phyloP scores from a whole-genome alignment of 1,140 invertebrate genomes.

The Littorina saxatilis region DNA sequence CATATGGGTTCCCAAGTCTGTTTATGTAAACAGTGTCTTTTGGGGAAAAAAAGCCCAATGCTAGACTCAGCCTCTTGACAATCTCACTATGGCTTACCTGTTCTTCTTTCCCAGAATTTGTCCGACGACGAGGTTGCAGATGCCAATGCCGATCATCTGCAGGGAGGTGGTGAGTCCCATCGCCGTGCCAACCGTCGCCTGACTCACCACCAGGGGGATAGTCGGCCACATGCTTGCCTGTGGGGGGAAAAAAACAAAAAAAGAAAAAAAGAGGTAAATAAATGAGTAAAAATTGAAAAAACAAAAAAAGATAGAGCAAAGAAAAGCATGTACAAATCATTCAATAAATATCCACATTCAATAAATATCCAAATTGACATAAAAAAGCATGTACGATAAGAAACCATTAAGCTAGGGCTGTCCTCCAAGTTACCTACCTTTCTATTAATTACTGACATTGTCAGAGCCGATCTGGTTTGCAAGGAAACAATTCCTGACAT shows the following conservation, averaged over 20 bases:
- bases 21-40: too few relatives aligned
- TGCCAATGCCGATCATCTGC: constrained; percentile 77
- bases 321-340: not conserved
- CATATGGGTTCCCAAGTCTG: too few relatives aligned
- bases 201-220: constrained; percentile 75
- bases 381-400: too few relatives aligned
- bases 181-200: constrained; percentile 75
- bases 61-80: too few relatives aligned
- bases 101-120: constrained; percentile 70
- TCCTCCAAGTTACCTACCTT: too few relatives aligned
- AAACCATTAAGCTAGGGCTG: too few relatives aligned
- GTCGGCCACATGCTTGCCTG: constrained; percentile 77
- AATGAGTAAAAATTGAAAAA: not conserved
- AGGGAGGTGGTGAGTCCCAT: constrained; percentile 76
- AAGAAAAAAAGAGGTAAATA: not conserved
- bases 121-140: constrained; percentile 76
- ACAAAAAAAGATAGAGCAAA: not conserved
- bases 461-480: too few relatives aligned
- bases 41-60: too few relatives aligned
- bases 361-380: too few relatives aligned
- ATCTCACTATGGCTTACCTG: constrained; percentile 48
- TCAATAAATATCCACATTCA: too few relatives aligned
- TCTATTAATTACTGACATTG: too few relatives aligned
- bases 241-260: constrained; percentile 34
- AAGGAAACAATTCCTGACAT: too few relatives aligned